Conservation (phyloP, 2,888 invertebrate species). For the Isoperla grammatica region DNA sequence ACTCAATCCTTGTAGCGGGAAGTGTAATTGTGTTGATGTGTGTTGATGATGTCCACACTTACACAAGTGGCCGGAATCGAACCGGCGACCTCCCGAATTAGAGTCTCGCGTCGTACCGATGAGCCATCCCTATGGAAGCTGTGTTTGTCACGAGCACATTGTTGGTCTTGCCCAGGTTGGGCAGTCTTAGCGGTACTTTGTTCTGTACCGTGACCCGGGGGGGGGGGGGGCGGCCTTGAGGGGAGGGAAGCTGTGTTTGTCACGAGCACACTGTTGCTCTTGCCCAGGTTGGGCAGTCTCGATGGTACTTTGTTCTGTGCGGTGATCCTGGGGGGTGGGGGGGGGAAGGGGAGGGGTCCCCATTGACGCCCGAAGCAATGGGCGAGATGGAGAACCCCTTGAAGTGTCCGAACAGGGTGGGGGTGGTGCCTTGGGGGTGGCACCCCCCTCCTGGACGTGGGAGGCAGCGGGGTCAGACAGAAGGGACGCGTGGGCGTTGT, state of each 20-base stretch:
- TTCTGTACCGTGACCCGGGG: constrained; percentile 39
- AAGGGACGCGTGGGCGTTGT: constrained; percentile 29
- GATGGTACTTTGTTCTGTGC: constrained; percentile 22
- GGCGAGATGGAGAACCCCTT: constrained; percentile 78
- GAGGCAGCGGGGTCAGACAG: constrained; percentile 21
- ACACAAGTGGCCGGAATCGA: too few relatives aligned
- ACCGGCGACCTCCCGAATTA: too few relatives aligned
- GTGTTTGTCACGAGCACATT: constrained; percentile 57
- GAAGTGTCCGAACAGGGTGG: constrained; percentile 71
- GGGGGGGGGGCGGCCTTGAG: constrained; percentile 54
- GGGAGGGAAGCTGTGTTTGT: constrained; percentile 49
- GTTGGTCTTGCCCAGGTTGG: constrained; percentile 51
- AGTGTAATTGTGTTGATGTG: too few relatives aligned
- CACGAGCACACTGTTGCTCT: not conserved
- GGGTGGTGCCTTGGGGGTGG: constrained; percentile 1
- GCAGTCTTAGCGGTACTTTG: constrained; percentile 64
- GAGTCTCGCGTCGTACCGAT: too few relatives aligned
- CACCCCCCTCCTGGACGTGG: constrained; percentile 6
- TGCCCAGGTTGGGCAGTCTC: constrained; percentile 18
- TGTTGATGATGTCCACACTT: too few relatives aligned
- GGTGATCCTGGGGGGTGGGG: constrained; percentile 22
- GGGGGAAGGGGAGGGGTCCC: constrained; percentile 10
- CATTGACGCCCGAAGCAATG: constrained; percentile 38
- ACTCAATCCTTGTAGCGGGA: too few relatives aligned
- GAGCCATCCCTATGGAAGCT: too few relatives aligned